Evolutionary conservation across 2,888 invertebrate species (phyloP), one percentile per base, ranked within the genome.

Genomic region (Leistus spinibarbis): DNA sequence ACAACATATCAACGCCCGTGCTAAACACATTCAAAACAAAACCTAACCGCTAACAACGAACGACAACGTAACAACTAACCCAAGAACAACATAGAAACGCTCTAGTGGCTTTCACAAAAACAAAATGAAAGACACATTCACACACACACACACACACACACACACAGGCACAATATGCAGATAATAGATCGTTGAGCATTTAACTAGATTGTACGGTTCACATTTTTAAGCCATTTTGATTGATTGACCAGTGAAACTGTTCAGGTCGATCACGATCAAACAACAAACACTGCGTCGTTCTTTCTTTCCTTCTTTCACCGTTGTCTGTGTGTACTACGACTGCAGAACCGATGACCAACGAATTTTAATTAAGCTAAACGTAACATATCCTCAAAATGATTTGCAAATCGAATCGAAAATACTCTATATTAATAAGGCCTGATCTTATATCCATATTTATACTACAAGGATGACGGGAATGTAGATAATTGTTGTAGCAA

Each of bases 121-220:
- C 72, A 66, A 72, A 72, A 72, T 72, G 72, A 72, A 72, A 72
- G 72, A 72, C 72, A 71, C 56, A 56, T 56, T 9, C 53, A 53
- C 53, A 9, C 10, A 53, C 10, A 53, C 53, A 53, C 53, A 53
- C 53, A 53, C 70, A 64, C 63, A n/a, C 53, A 53, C 53, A 9
- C 10, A 53, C 10, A 56, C 56, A 57, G 7, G 16, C 57, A 57
- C 72, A 54, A 54, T 72, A 72, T 72, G 72, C 72, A 72, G 72
- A 72, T 72, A 72, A 72, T 72, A 72, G 72, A 72, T 72, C 72
- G 72, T 65, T 72, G 57, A 72, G 72, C 72, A 72, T 72, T 72
- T 72, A 72, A 72, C 72, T 72, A 72, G 72, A 72, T 72, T 72
- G 72, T 72, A 72, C 56, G 40, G 40, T 72, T 53, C 22, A 27